phyloP scores from a whole-genome alignment of 2,888 invertebrate genomes.

The Chirona hameri region DNA sequence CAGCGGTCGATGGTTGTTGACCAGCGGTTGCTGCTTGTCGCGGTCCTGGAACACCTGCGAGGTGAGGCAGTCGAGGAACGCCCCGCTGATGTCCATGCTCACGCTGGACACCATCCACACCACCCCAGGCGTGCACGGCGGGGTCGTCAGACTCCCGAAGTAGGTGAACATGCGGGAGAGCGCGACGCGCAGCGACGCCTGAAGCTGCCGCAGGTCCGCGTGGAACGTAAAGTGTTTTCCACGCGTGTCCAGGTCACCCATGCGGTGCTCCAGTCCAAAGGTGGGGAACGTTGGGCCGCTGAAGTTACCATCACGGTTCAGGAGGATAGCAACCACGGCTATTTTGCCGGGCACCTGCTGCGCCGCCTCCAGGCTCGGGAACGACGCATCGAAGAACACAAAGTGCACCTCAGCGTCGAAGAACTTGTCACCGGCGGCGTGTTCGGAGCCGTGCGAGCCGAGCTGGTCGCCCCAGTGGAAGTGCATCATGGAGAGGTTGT shows the following conservation, averaged over 20 bases:
- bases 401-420: background rate
- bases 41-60: background rate
- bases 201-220: background rate
- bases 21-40: background rate
- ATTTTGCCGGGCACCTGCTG: background rate
- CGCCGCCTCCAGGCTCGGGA: background rate
- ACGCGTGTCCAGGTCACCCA: background rate
- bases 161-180: slow-evolving; percentile 70
- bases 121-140: slow-evolving; percentile 73
- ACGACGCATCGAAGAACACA: background rate
- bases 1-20: background rate
- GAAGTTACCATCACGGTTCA: background rate
- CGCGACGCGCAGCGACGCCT: slow-evolving; percentile 52
- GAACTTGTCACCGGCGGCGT: background rate
- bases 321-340: background rate
- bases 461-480: background rate
- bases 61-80: background rate
- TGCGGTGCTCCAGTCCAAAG: background rate
- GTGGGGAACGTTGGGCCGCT: background rate
- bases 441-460: background rate
- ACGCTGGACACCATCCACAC: slow-evolving; percentile 65
- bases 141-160: slow-evolving; percentile 73
- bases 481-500: background rate
- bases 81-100: background rate
- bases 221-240: background rate